Percentiles rank a stretch among this genome's conserved stretches.
Evolutionary conservation across 2,113 vertebrate genomes (phyloP).

Genomic region (Potamarius usumacintae): DNA sequence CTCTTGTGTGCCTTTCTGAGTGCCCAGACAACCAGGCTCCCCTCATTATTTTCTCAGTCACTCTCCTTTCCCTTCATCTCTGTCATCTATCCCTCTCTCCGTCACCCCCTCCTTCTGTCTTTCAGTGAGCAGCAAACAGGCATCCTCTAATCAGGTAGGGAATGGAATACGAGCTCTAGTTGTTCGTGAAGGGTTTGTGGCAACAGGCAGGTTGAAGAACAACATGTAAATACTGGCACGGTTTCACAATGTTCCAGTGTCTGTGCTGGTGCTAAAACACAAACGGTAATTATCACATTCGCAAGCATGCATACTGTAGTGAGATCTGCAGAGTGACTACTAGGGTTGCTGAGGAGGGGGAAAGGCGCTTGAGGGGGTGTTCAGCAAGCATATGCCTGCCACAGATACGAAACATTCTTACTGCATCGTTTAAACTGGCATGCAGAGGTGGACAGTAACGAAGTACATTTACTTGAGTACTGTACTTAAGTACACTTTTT

Average conservation of each 20-base stretch:
- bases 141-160: slow-evolving; percentile 46
- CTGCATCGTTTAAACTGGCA: not conserved
- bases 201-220: not conserved
- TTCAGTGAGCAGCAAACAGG: slow-evolving; percentile 44
- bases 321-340: not conserved
- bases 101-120: slow-evolving; percentile 4
- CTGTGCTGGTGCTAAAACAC: slow-evolving; percentile 17
- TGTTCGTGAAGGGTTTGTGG: slow-evolving; percentile 22
- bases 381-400: not conserved
- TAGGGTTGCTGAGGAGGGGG: not conserved
- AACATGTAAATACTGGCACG: slow-evolving; percentile 11
- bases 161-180: slow-evolving; percentile 45
- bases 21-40: slow-evolving; percentile 41
- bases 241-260: slow-evolving; percentile 11
- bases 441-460: no score
- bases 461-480: no score
- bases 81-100: not conserved
- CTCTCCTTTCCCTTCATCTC: slow-evolving; percentile 16
- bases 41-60: slow-evolving; percentile 20
- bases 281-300: not conserved
- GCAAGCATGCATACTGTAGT: not conserved
- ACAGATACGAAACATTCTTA: not conserved
- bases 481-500: no score
- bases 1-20: slow-evolving; percentile 43
- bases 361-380: not conserved